Conservation (phyloP, 2,888 invertebrate species). For the Torymus auratus region DNA sequence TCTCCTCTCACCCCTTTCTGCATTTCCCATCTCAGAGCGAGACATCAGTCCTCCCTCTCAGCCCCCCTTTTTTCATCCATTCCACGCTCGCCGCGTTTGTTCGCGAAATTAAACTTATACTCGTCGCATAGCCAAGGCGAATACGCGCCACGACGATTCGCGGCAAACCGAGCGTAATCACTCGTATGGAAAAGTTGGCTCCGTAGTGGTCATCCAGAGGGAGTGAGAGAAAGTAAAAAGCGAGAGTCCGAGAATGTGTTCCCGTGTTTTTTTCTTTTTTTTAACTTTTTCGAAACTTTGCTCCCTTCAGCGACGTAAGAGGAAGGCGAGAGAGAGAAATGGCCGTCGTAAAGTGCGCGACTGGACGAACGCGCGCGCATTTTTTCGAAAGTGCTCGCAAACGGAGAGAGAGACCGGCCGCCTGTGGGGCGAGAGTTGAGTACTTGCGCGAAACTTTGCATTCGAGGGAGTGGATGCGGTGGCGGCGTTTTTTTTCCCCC, state of each 20-base stretch:
- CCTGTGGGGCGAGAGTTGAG: background rate
- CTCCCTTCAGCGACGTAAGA: constrained; percentile 1
- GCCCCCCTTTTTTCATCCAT: background rate
- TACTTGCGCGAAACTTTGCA: constrained; percentile 35
- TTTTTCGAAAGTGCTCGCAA: constrained; percentile 20
- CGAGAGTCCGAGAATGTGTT: constrained; percentile 33
- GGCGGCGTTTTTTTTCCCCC: background rate
- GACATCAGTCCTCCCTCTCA: background rate
- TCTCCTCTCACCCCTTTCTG: no score
- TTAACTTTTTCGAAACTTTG: constrained; percentile 48
- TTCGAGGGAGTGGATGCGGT: background rate
- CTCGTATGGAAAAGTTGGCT: constrained; percentile 66
- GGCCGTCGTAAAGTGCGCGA: constrained; percentile 18
- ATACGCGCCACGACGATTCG: constrained; percentile 38
- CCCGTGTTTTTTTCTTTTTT: constrained; percentile 29
- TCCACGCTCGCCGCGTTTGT: constrained; percentile 25
- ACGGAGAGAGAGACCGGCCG: background rate
- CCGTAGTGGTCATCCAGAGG: constrained; percentile 32
- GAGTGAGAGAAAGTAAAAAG: constrained; percentile 1
- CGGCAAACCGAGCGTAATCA: constrained; percentile 64
- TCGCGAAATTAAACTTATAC: constrained; percentile 48
- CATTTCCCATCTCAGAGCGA: no score
- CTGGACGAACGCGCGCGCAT: constrained; percentile 3
- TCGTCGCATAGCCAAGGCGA: background rate
- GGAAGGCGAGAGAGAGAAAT: constrained; percentile 4